Conservation (phyloP, 30 jellyfish, hydroid and myxozoan genomes). For the Aurelia coerulea region DNA sequence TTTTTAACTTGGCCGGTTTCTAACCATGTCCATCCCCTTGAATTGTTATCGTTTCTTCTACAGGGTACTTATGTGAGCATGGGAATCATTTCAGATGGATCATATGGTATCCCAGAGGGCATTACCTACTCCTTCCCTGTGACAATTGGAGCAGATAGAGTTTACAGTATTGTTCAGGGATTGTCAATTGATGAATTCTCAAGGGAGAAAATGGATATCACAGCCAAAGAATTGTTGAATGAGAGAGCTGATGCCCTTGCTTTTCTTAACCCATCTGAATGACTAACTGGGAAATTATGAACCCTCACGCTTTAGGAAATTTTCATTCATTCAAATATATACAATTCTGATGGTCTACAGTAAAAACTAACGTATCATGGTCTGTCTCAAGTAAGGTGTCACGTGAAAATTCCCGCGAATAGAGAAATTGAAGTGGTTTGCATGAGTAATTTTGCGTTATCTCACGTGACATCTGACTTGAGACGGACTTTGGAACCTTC, state of each 20-base stretch:
- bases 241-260: constrained; percentile 84
- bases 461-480: no score
- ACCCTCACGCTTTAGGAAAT: no score
- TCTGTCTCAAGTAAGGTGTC: no score
- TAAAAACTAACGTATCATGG: background rate
- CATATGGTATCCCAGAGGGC: constrained; percentile 97
- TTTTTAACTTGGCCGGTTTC: no score
- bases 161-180: constrained; percentile 89
- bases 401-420: no score
- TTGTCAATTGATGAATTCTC: constrained; percentile 88
- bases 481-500: no score
- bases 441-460: no score
- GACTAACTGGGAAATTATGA: constrained; percentile 64
- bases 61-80: constrained; percentile 89
- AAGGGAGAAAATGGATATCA: constrained; percentile 90
- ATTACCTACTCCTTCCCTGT: constrained; percentile 94
- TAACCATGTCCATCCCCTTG: no score
- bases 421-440: no score
- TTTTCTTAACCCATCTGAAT: constrained; percentile 64
- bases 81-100: constrained; percentile 98
- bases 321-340: no score
- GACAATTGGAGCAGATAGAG: constrained; percentile 73
- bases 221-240: constrained; percentile 89
- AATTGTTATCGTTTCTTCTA: background rate
- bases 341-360: no score